phyloP scores from a whole-genome alignment of 2,113 vertebrate species.

The Ophthalmolycus amberensis region DNA sequence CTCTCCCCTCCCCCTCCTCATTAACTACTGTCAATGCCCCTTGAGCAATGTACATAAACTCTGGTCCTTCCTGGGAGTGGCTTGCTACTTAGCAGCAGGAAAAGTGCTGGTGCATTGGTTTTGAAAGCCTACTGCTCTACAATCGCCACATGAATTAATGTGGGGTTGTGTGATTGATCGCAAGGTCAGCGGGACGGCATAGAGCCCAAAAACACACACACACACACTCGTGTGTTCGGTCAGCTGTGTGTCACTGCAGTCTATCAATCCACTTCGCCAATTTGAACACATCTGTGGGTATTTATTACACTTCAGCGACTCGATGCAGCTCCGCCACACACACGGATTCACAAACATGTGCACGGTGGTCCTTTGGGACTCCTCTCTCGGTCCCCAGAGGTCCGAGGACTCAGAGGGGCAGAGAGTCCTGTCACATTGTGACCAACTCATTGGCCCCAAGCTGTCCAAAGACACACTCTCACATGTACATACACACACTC shows the following conservation, averaged over 20 bases:
- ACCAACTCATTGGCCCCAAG: slow-evolving; percentile 68
- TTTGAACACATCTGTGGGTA: slow-evolving; percentile 63
- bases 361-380: slow-evolving; percentile 22
- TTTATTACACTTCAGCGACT: slow-evolving; percentile 52
- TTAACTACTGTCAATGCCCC: slow-evolving; percentile 55
- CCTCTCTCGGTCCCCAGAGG: slow-evolving; percentile 51
- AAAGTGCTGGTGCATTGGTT: not conserved
- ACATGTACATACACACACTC: slow-evolving; percentile 46
- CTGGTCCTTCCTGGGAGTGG: slow-evolving; percentile 31
- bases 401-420: slow-evolving; percentile 52
- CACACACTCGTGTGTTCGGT: slow-evolving; percentile 34
- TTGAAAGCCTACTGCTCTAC: slow-evolving; percentile 34
- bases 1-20: slow-evolving; percentile 44
- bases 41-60: slow-evolving; percentile 54
- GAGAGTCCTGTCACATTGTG: slow-evolving; percentile 64
- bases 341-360: slow-evolving; percentile 34
- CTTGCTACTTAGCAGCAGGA: slow-evolving; percentile 2
- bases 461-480: slow-evolving; percentile 58
- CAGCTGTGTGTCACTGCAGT: slow-evolving; percentile 33
- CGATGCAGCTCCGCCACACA: not conserved
- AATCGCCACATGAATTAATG: slow-evolving; percentile 26
- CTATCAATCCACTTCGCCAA: slow-evolving; percentile 38
- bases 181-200: slow-evolving; percentile 12
- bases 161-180: slow-evolving; percentile 46
- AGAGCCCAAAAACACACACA: slow-evolving; percentile 31